Base-by-base conservation (phyloP, 1,140 invertebrate genomes). In the Eulimnadia texana region DNA sequence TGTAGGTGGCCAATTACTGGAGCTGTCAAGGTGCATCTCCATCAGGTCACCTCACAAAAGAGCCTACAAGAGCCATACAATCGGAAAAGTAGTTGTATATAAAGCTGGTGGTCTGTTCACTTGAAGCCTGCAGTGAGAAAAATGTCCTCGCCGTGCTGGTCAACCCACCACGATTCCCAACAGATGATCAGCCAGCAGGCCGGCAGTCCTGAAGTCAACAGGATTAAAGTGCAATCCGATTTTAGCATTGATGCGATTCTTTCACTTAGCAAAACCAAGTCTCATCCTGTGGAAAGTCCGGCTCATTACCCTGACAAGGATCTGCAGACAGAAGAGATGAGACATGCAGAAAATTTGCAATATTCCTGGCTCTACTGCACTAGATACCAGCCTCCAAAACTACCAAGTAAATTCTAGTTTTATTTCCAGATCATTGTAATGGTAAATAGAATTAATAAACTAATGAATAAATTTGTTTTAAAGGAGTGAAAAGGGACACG, bases 361-460 rank as follows among this genome's bases (percentile, higher is more conserved):
- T 63, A 50, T 42, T 29, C 57, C 16, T 87, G 85, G 85, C 70
- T 88, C 27, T 80, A 81, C 58, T 88, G 84, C 66, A 86, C 84
- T 0, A 72, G 85, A 62, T 88, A 86, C 67, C 81, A 80, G 64
- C 85, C 84, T 3, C 84, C 84, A 2, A 84, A 83, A 67, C 67
- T 88, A 60, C 83, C 82, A 66, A 74, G 84, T 80, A 78, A 82
- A 79, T 77, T 24, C 6, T 19, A 27, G 25, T 20, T 50, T 20
- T n/a, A n/a, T n/a, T n/a, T n/a, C n/a, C n/a, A n/a, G 25, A 53
- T 62, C 27, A 33, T 9, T 59, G 25, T 62, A 50, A 56, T 42
- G 61, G n/a, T 23, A 11, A 19, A 58, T 2, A 58, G 19, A 20
- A 0, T 10, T 20, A 0, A 23, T 1, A 0, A 49, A 19, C 2